These are phyloP conservation scores for Orchestia grillus DNA, from an alignment of 1,140 invertebrate genomes.

Conservation along the genomic window DNA sequence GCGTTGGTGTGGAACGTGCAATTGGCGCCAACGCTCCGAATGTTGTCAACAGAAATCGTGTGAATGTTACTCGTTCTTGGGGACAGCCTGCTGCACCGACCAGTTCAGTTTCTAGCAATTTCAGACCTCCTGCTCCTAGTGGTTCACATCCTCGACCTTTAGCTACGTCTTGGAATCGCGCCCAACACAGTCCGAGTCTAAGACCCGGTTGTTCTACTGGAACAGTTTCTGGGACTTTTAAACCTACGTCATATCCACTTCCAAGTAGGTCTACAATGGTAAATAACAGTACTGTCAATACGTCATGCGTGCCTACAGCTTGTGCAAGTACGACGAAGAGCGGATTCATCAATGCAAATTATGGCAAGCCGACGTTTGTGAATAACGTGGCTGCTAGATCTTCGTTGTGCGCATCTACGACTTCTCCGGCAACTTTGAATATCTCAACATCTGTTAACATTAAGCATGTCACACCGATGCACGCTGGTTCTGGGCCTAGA, in stretches of 20 bases:
- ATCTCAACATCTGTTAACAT: not conserved
- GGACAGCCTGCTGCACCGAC: no score
- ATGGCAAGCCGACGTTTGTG: not conserved
- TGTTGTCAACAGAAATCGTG: not conserved
- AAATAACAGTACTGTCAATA: not conserved
- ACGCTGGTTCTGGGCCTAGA: not conserved
- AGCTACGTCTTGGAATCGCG: not conserved
- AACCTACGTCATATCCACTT: not conserved
- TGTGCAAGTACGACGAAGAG: not conserved
- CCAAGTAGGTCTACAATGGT: not conserved
- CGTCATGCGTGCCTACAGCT: not conserved
- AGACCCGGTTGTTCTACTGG: not conserved
- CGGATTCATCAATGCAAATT: not conserved
- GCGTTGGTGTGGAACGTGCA: not conserved
- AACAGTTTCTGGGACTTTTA: not conserved
- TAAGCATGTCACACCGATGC: not conserved
- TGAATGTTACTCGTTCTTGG: not conserved
- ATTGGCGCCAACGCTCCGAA: not conserved
- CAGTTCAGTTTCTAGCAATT: not conserved
- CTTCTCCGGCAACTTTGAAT: not conserved
- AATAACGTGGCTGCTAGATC: not conserved
- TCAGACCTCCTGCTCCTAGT: not conserved
- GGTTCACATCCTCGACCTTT: not conserved
- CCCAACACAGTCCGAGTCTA: not conserved
- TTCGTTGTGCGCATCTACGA: not conserved